Evolutionary conservation across 2,113 vertebrate genomes (phyloP).

Genomic region (Ictalurus punctatus): DNA sequence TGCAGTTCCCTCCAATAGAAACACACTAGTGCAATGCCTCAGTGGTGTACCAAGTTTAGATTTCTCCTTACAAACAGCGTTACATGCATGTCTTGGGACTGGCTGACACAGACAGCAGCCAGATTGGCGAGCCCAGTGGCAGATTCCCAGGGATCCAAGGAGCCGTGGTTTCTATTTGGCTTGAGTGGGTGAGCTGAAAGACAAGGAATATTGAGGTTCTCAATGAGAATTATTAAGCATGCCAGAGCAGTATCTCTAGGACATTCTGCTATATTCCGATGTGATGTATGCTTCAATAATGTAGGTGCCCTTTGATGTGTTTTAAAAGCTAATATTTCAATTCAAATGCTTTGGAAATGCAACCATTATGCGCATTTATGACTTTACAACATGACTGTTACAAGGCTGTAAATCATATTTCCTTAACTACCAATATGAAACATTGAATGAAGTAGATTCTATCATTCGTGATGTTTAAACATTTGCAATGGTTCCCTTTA

Average conservation of each 20-base stretch:
- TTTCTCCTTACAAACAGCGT: slow-evolving; percentile 95
- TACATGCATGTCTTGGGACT: slow-evolving; percentile 79
- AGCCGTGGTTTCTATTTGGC: slow-evolving; percentile 21
- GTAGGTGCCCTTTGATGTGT: neutral
- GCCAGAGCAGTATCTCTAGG: neutral
- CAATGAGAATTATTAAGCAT: slow-evolving; percentile 6
- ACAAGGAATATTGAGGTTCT: neutral
- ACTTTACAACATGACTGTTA: neutral
- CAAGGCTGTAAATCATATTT: neutral
- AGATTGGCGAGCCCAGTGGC: slow-evolving; percentile 67
- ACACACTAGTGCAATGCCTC: slow-evolving; percentile 99
- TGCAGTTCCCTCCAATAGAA: slow-evolving; percentile 91
- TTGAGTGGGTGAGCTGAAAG: slow-evolving; percentile 11
- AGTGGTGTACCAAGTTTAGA: slow-evolving; percentile 95
- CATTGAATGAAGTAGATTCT: neutral
- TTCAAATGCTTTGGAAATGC: neutral
- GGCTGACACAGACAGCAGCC: slow-evolving; percentile 62
- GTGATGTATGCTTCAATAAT: slow-evolving; percentile 5
- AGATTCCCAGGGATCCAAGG: slow-evolving; percentile 32
- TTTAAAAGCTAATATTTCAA: neutral
- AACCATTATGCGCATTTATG: neutral
- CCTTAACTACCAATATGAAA: neutral
- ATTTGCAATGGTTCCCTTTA: neutral
- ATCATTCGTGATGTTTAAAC: neutral
- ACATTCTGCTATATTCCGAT: neutral